phyloP scores from a whole-genome alignment of 2,888 invertebrate species.

The Meteorus colon region DNA sequence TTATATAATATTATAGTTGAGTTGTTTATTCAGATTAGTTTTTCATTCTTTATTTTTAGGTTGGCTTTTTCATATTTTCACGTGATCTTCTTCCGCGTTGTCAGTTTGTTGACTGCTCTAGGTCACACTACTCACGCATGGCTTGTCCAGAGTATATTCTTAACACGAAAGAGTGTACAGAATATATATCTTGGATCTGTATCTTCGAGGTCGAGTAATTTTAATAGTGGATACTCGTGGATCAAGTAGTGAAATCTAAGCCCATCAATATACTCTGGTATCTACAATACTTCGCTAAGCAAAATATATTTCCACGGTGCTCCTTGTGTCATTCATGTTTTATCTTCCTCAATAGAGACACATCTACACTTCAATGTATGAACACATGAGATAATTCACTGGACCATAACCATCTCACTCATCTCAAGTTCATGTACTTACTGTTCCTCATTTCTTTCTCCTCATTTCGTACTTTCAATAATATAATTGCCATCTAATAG shows the following conservation, averaged over 20 bases:
- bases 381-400: constrained; percentile 51
- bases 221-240: constrained; percentile 43
- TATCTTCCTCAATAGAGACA: constrained; percentile 7
- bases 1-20: background rate
- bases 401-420: constrained; percentile 68
- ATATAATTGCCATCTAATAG: background rate
- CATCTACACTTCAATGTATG: constrained; percentile 28
- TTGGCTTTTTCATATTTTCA: background rate
- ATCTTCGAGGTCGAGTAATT: constrained; percentile 58
- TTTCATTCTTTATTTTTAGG: background rate
- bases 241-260: constrained; percentile 67
- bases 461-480: constrained; percentile 11
- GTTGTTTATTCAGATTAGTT: background rate
- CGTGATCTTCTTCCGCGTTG: background rate
- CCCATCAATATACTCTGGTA: constrained; percentile 50
- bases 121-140: constrained; percentile 51
- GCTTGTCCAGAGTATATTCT: constrained; percentile 53
- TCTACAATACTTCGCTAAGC: constrained; percentile 52
- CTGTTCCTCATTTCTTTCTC: constrained; percentile 12
- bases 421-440: constrained; percentile 63
- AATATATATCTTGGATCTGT: constrained; percentile 49
- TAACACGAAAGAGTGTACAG: constrained; percentile 38
- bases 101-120: constrained; percentile 35
- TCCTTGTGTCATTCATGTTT: constrained; percentile 44
- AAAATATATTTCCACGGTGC: constrained; percentile 47